Evolutionary conservation across 2,113 vertebrate genomes (phyloP).

Genomic region (Cacatua alba): DNA sequence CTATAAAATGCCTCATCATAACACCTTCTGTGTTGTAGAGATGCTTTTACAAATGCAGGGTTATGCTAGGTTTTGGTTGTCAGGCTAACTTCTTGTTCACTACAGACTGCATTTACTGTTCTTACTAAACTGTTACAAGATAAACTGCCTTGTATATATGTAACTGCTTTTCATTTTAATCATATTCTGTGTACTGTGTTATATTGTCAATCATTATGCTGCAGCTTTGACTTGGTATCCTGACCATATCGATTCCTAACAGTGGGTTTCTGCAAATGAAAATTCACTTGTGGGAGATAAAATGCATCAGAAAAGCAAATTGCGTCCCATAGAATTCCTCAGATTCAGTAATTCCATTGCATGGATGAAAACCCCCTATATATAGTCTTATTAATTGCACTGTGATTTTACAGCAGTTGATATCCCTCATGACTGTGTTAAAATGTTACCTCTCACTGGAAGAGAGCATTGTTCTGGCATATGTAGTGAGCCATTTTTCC

Average conservation of each 20-base stretch:
- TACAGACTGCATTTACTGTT: conserved; percentile 53
- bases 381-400: not conserved
- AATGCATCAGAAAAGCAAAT: not conserved
- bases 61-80: conserved; percentile 59
- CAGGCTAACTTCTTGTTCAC: conserved; percentile 66
- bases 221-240: conserved; percentile 70
- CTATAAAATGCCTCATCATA: conserved; percentile 44
- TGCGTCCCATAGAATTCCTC: not conserved
- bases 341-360: not conserved
- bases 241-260: conserved; percentile 49
- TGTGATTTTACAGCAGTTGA: conserved; percentile 25
- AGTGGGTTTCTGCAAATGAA: conserved; percentile 26
- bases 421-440: not conserved
- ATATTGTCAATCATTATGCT: conserved; percentile 22
- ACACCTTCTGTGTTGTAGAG: conserved; percentile 53
- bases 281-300: not conserved
- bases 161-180: conserved; percentile 65
- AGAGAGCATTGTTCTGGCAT: conserved; percentile 15
- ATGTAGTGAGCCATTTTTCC: conserved; percentile 8
- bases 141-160: conserved; percentile 57
- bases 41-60: conserved; percentile 57
- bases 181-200: conserved; percentile 55
- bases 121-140: conserved; percentile 56
- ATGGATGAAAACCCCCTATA: not conserved
- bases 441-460: conserved; percentile 11